Evolutionary conservation across 2,797 vertebrate genomes (phyloP), one percentile per base, ranked within the genome.

Genomic region (Anabas testudineus): DNA sequence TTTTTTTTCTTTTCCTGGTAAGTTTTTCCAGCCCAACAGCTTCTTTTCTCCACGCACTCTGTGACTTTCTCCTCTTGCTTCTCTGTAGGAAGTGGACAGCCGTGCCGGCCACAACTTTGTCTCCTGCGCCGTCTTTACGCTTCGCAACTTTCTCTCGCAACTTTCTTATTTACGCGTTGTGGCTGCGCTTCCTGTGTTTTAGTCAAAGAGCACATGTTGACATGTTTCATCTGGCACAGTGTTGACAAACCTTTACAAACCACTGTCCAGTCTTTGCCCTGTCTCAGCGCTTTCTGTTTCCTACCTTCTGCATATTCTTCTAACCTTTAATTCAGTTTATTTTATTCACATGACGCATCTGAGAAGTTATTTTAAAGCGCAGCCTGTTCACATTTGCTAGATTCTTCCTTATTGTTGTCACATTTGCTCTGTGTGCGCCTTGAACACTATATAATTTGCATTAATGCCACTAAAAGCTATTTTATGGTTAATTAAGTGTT

Each of bases 21-120:
- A 92, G 90, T 90, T 91, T 82, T 79, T 59, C 66, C 69, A 73
- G 56, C 54, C 67, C 80, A 37, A 67, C 56, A 80, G 82, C 84
- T 81, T 80, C 52, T 41, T 87, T 79, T 79, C 71, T 86, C 57
- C 73, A 66, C 45, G 42, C 48, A 34, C 59, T 70, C 36, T 60
- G 14, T 69, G 65, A 84, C 78, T 86, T 76, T 85, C 59, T 57
- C 76, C 59, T 57, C 76, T 21, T n/a, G 21, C 55, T 46, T 37
- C 32, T 56, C 55, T 64, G 81, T 88, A 61, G 69, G 76, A 85
- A 90, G 87, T 78, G 66, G 49, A 71, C 62, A 51, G 8, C 46
- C 51, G 78, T 51, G 8, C 46, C 51, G 78, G 47, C 26, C 58
- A 26, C 57, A 78, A 84, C 63, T 86, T 87, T 82, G 34, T 46